phyloP scores from a whole-genome alignment of 2,888 invertebrate genomes.

The Watsonalla cultraria region DNA sequence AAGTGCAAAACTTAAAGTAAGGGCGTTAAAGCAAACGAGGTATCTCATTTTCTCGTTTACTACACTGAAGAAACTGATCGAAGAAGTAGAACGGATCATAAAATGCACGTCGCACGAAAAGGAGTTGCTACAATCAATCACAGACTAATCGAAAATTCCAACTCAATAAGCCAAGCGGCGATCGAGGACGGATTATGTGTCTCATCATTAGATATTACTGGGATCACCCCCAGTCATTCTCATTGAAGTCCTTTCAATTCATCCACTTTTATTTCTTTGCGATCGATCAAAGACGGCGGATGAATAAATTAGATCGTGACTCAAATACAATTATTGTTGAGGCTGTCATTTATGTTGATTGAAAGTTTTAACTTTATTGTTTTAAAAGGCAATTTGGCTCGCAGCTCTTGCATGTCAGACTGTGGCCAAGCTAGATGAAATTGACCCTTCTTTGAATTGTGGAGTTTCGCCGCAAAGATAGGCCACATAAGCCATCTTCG shows the following conservation, averaged over 20 bases:
- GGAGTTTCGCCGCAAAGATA: too few relatives aligned
- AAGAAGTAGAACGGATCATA: conserved; percentile 69
- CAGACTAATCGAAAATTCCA: conserved; percentile 75
- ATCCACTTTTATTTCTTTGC: conserved; percentile 45
- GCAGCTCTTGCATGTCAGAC: background rate
- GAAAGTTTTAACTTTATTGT: conserved; percentile 31
- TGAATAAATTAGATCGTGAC: conserved; percentile 47
- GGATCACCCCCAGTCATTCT: conserved; percentile 34
- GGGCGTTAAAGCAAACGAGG: conserved; percentile 17
- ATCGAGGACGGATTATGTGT: conserved; percentile 65
- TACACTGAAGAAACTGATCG: conserved; percentile 38
- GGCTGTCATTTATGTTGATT: conserved; percentile 43
- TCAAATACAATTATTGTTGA: conserved; percentile 29
- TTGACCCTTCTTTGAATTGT: too few relatives aligned
- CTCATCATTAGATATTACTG: conserved; percentile 69
- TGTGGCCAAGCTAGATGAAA: too few relatives aligned
- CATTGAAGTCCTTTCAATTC: conserved; percentile 45
- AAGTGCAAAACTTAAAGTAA: conserved; percentile 9
- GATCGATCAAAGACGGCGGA: conserved; percentile 32
- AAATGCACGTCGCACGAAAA: conserved; percentile 63
- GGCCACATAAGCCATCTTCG: too few relatives aligned
- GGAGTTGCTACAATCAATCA: conserved; percentile 75
- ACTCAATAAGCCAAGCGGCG: conserved; percentile 64
- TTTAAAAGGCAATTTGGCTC: conserved; percentile 17
- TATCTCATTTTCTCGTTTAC: conserved; percentile 40